These are phyloP conservation scores for Sebastes itinus DNA, from an alignment of 2,797 vertebrate species.

Conservation along the genomic window DNA sequence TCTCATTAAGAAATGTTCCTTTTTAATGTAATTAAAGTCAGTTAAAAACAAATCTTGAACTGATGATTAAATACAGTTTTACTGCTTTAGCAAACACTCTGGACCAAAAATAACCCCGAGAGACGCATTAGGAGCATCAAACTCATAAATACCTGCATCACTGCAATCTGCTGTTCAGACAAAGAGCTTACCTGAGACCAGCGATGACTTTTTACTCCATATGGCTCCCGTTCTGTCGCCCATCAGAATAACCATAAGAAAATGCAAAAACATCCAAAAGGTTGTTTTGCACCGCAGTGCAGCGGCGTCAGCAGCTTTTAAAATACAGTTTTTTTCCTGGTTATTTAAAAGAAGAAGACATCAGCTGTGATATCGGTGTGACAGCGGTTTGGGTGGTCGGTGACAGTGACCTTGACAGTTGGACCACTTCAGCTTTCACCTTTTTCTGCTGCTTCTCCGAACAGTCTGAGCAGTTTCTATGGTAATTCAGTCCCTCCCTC, in stretches of 20 bases:
- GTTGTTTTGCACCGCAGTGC: background rate
- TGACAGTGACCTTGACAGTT: conserved; percentile 44
- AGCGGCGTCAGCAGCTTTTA: background rate
- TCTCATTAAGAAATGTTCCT: background rate
- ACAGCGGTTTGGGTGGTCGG: background rate
- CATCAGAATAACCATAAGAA: conserved; percentile 26
- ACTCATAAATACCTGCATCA: conserved; percentile 75
- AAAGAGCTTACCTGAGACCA: conserved; percentile 54
- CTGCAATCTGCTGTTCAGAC: conserved; percentile 49
- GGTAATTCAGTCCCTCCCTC: conserved; percentile 71
- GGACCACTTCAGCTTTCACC: conserved; percentile 49
- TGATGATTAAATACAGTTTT: background rate
- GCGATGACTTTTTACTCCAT: conserved; percentile 41
- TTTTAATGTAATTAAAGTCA: background rate
- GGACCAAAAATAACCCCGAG: conserved; percentile 21
- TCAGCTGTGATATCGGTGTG: background rate
- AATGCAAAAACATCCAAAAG: conserved; percentile 13
- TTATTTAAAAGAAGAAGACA: background rate
- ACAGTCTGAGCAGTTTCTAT: conserved; percentile 62
- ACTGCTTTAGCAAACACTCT: background rate
- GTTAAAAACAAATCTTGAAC: background rate
- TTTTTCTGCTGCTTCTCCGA: conserved; percentile 52
- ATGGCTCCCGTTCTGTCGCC: conserved; percentile 29
- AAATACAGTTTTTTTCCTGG: background rate
- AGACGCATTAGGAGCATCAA: conserved; percentile 8